Percentiles rank a stretch among this genome's conserved stretches.
Conservation (phyloP, 2,888 invertebrate genomes). For the Mayetiola destructor region DNA sequence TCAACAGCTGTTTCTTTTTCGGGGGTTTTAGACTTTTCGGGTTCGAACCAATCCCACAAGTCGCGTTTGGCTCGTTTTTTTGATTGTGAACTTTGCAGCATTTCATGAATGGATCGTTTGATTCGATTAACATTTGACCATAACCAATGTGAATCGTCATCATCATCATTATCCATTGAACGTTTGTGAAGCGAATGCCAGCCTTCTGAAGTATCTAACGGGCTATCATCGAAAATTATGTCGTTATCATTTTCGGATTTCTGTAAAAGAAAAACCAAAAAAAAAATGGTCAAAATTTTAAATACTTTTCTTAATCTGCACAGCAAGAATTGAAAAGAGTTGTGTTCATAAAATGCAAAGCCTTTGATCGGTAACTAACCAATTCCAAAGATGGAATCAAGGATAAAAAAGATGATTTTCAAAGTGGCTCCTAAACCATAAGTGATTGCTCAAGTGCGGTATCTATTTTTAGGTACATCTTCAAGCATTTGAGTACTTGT, state of each 20-base stretch:
- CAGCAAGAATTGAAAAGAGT: no score
- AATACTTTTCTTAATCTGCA: no score
- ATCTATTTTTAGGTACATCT: no score
- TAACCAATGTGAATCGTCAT: conserved; percentile 11
- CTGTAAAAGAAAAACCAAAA: not conserved
- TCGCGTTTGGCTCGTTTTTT: conserved; percentile 22
- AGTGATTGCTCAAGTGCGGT: no score
- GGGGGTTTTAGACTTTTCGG: not conserved
- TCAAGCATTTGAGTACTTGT: no score
- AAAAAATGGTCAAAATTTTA: not conserved
- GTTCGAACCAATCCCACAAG: not conserved
- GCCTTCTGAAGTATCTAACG: not conserved
- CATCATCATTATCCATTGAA: not conserved
- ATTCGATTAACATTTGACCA: conserved; percentile 10
- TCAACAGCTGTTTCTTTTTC: not conserved
- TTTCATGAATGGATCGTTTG: not conserved
- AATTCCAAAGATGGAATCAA: no score
- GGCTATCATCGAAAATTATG: not conserved
- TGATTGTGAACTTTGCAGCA: not conserved
- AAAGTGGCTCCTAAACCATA: no score
- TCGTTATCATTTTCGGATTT: not conserved
- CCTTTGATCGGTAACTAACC: no score
- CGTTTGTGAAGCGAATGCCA: not conserved
- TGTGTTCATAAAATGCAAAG: no score
- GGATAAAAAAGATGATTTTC: no score